Evolutionary conservation across 2,797 vertebrate genomes (phyloP).

Genomic region (Dendrocincla tyrannina): DNA sequence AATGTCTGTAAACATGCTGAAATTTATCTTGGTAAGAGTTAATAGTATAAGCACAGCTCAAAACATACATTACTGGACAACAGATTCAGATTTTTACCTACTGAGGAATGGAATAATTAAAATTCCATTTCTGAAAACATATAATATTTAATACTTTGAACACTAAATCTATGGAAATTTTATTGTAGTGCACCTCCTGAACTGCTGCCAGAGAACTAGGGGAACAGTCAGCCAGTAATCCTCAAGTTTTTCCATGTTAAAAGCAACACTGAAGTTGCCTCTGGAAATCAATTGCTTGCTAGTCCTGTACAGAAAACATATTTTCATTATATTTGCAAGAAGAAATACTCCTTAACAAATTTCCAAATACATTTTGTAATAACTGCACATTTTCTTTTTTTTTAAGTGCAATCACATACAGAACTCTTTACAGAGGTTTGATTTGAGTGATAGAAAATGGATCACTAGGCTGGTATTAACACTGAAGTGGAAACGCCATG

Average conservation of each 20-base stretch:
- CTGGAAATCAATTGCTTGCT: not conserved
- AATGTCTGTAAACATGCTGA: not conserved
- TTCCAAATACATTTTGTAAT: not conserved
- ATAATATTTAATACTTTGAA: not conserved
- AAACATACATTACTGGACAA: not conserved
- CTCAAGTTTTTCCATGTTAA: not conserved
- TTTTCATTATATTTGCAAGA: not conserved
- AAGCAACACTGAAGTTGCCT: not conserved
- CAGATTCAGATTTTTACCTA: not conserved
- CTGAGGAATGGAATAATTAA: not conserved
- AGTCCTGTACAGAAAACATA: not conserved
- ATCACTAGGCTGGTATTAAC: not conserved
- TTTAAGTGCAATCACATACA: not conserved
- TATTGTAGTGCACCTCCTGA: not conserved
- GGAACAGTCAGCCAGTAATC: not conserved
- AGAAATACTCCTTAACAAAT: not conserved
- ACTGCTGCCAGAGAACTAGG: not conserved
- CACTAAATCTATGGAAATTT: not conserved
- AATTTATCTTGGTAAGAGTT: not conserved
- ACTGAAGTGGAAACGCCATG: not conserved
- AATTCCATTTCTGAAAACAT: not conserved
- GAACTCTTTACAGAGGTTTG: not conserved
- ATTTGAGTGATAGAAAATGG: not conserved
- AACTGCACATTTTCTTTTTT: not conserved
- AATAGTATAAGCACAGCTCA: not conserved